Percentiles rank a stretch among this genome's conserved stretches.
phyloP scores from a whole-genome alignment of 2,888 invertebrate genomes.

The Acanthosoma haemorrhoidale region DNA sequence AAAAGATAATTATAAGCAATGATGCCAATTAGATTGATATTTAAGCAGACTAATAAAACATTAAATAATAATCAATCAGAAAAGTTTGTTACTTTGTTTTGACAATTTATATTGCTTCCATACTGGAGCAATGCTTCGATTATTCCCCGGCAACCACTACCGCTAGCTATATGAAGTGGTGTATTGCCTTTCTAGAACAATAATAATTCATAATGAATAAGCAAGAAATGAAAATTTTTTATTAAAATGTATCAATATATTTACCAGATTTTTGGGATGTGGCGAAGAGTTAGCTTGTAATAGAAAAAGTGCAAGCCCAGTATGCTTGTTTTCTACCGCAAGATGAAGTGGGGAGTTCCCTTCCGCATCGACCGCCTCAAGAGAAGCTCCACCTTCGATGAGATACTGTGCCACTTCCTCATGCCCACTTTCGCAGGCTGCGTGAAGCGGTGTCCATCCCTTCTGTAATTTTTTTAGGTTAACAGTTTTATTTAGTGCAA shows the following conservation, averaged over 20 bases:
- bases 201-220: not conserved
- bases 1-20: constrained; percentile 29
- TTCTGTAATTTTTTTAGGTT: constrained; percentile 48
- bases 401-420: constrained; percentile 56
- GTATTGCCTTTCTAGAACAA: constrained; percentile 59
- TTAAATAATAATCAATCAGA: not conserved
- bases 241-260: not conserved
- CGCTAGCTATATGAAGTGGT: constrained; percentile 63
- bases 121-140: constrained; percentile 60
- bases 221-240: not conserved
- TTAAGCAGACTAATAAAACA: not conserved
- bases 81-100: constrained; percentile 56
- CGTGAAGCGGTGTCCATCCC: constrained; percentile 62
- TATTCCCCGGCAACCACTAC: constrained; percentile 63
- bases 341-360: constrained; percentile 71
- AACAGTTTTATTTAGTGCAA: not conserved
- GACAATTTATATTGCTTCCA: constrained; percentile 59
- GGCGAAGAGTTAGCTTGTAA: constrained; percentile 62
- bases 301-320: constrained; percentile 63
- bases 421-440: constrained; percentile 65
- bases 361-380: constrained; percentile 63
- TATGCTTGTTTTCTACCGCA: constrained; percentile 69
- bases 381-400: constrained; percentile 57
- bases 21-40: not conserved
- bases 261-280: constrained; percentile 53